Evolutionary conservation across 35 echinoderm and acorn worm species (phyloP).

Genomic region (Holothuria glaberrima): DNA sequence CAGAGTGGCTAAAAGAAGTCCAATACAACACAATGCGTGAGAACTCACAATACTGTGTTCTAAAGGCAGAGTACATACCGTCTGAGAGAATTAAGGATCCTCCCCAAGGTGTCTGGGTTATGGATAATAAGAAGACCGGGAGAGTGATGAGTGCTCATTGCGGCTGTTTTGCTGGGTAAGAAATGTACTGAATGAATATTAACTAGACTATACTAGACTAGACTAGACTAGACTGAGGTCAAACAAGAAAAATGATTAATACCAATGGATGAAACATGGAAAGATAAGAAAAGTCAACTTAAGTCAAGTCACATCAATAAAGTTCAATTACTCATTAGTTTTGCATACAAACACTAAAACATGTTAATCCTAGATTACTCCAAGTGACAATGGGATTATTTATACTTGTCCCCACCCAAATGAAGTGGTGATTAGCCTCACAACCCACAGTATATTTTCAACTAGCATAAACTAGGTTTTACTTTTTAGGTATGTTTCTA

Average conservation of each 20-base stretch:
- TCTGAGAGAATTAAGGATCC: constrained; percentile 8
- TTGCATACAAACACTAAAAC: not conserved
- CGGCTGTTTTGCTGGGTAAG: constrained; percentile 23
- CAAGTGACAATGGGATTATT: not conserved
- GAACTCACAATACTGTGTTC: not conserved
- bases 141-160: not conserved
- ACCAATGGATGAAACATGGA: not conserved
- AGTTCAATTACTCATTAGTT: not conserved
- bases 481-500: not conserved
- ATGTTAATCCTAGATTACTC: not conserved
- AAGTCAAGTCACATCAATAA: not conserved
- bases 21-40: not conserved
- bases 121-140: not conserved
- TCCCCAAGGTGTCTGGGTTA: not conserved
- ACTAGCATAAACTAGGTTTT: not conserved
- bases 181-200: not conserved
- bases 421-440: not conserved
- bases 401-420: not conserved
- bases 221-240: not conserved
- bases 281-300: not conserved
- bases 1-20: not conserved
- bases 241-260: not conserved
- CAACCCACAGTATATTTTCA: not conserved
- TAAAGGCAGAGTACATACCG: not conserved
- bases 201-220: not conserved